Conservation (phyloP, 1,140 invertebrate species). For the Lasioglossum albipes region DNA sequence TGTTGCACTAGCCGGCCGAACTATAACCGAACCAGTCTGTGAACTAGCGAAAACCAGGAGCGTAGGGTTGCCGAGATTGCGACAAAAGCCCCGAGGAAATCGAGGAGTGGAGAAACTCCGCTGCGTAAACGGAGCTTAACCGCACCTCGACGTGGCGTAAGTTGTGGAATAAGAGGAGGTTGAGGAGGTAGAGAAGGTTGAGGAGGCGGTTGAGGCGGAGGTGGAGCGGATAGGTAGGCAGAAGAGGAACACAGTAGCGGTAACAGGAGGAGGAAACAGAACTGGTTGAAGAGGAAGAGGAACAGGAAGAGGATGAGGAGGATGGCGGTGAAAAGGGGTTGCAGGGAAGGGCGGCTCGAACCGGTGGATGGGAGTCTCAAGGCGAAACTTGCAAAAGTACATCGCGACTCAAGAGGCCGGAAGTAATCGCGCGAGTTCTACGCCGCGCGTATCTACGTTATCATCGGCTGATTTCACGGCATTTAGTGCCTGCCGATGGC, state of each 20-base stretch:
- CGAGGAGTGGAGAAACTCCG: conserved; percentile 70
- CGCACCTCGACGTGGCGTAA: conserved; percentile 53
- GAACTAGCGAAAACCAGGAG: conserved; percentile 33
- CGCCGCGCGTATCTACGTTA: conserved; percentile 56
- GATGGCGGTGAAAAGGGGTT: no score
- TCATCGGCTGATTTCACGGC: conserved; percentile 66
- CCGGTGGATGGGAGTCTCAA: conserved; percentile 55
- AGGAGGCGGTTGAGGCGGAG: conserved; percentile 13
- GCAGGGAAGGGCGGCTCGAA: no score
- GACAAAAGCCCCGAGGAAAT: conserved; percentile 63
- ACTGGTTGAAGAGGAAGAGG: conserved; percentile 24
- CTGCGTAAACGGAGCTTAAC: conserved; percentile 75
- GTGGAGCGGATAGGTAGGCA: background rate
- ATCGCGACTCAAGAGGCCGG: conserved; percentile 77
- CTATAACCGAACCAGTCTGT: conserved; percentile 38
- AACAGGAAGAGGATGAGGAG: no score
- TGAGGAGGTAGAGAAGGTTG: conserved; percentile 12
- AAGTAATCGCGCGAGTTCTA: conserved; percentile 76
- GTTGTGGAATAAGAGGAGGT: conserved; percentile 37
- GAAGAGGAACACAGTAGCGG: background rate
- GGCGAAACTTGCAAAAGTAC: conserved; percentile 78
- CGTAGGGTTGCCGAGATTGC: conserved; percentile 37
- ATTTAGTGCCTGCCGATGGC: conserved; percentile 70
- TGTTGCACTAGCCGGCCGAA: conserved; percentile 20
- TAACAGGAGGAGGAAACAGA: conserved; percentile 16